A percentile compares a stretch with the other conserved stretches of the same genome.
Conservation (phyloP, 2,888 invertebrate species). For the Syritta pipiens region DNA sequence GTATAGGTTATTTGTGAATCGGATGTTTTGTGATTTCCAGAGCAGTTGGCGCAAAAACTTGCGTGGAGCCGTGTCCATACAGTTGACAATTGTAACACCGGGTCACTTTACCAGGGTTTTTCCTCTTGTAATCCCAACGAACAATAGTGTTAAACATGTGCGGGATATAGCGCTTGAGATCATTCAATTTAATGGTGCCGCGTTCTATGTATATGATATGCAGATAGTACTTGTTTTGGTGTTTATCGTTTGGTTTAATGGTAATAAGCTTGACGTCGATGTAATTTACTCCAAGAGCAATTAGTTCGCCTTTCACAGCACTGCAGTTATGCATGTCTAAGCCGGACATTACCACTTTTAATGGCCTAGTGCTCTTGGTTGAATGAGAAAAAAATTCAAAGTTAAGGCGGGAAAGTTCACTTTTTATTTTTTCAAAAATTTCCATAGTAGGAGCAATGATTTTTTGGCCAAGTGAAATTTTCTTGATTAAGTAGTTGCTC, state of each 20-base stretch:
- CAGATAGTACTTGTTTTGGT: not conserved
- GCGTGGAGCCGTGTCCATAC: too few species aligned
- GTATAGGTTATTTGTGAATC: too few species aligned
- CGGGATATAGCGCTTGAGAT: slow-evolving; percentile 2
- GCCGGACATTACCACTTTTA: not conserved
- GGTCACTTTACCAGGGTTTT: slow-evolving; percentile 1
- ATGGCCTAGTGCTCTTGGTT: not conserved
- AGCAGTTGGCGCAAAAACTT: too few species aligned
- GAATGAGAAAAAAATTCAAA: not conserved
- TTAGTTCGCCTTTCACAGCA: slow-evolving; percentile 2
- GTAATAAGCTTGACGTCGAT: slow-evolving; percentile 2
- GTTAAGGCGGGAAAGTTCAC: not conserved
- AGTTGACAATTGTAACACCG: slow-evolving; percentile 7
- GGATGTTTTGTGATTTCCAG: not conserved
- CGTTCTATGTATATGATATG: not conserved
- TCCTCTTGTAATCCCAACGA: slow-evolving; percentile 8
- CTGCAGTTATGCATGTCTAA: not conserved
- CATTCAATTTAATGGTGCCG: not conserved
- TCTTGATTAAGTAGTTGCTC: not conserved
- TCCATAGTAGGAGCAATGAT: not conserved
- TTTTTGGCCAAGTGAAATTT: not conserved
- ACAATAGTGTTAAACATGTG: slow-evolving; percentile 4
- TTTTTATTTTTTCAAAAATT: not conserved
- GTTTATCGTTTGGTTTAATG: not conserved
- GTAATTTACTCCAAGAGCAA: not conserved